Base-by-base conservation (phyloP, 2,888 invertebrate species). In the Drosophila anomalipes region DNA sequence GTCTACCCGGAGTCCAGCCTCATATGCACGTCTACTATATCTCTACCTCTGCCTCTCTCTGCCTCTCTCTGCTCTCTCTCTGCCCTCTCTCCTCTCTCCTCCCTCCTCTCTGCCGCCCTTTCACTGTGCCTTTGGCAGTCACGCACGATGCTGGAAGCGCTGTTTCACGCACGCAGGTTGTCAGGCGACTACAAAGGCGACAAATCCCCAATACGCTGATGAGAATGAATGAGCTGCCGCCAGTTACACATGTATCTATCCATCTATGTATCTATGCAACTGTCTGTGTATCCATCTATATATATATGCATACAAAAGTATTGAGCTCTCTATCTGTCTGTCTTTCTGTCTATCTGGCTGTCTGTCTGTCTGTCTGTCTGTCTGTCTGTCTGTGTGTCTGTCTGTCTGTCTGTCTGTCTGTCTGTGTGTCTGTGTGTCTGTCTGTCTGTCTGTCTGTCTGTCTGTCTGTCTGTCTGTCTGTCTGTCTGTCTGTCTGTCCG, bases 141-240 rank as follows among this genome's bases (percentile, higher is more conserved):
- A 82, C 83, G 82, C 82, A 82, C 83, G 75, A 60, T 19, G 47
- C 52, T 35, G 37, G 26, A 56, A 28, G 37, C 26, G 54, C 35
- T 35, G 54, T 54, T 61, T 76, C 82, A 82, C 81, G 81, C 81
- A 81, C 75, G 78, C 69, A 70, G 52, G 7, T 57, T 83, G 82
- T 79, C 83, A 77, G 81, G 57, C 78, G 76, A 70, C 64, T 83
- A 67, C 81, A 82, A 78, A 70, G 78, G 84, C 89, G 86, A 80
- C 84, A 86, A 86, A 86, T 86, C 86, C 86, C 87, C 86, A 82
- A 79, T 82, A 81, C 89, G 84, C 86, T 89, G 89, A 86, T 89
- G 89, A 86, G 87, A 86, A 86, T 89, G 84, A 84, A 86, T 89
- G 89, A 87, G 83, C 74, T 71, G 76, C 56, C 62, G 56, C 44